A percentile compares a stretch with the other conserved stretches of the same genome.
These are phyloP conservation scores for Tetranychus urticae DNA, from an alignment of 1,140 invertebrate genomes.

Conservation along the genomic window DNA sequence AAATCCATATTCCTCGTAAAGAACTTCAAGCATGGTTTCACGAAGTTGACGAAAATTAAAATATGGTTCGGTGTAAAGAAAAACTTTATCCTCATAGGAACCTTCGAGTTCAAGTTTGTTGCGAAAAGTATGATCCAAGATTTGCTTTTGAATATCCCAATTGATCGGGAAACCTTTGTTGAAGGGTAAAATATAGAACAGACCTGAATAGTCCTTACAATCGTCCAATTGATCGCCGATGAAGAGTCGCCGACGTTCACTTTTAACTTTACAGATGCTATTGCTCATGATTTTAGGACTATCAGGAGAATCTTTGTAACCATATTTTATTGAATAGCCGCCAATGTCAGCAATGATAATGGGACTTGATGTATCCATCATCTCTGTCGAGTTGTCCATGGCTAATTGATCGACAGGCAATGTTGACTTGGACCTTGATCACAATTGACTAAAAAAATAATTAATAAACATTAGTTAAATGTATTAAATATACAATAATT, in stretches of 20 bases:
- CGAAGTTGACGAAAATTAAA: constrained; percentile 81
- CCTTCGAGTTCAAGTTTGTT: constrained; percentile 18
- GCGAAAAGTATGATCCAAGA: constrained; percentile 84
- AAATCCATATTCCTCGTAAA: constrained; percentile 94
- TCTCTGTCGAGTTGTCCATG: too few relatives aligned
- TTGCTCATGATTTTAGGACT: constrained; percentile 66
- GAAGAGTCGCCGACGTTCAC: constrained; percentile 71
- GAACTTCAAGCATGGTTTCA: constrained; percentile 77
- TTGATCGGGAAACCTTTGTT: constrained; percentile 87
- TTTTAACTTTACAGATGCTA: constrained; percentile 93
- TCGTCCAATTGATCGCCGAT: constrained; percentile 79
- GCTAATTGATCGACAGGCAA: too few relatives aligned
- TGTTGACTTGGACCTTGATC: too few relatives aligned
- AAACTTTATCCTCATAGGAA: neutral
- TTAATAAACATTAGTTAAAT: too few relatives aligned
- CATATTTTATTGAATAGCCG: constrained; percentile 56
- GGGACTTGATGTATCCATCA: neutral
- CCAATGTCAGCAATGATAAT: constrained; percentile 55
- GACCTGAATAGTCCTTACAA: constrained; percentile 74
- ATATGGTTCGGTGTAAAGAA: constrained; percentile 51
- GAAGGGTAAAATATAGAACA: constrained; percentile 81
- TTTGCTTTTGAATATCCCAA: constrained; percentile 72
- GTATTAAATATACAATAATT: too few relatives aligned
- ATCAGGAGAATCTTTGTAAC: constrained; percentile 36
- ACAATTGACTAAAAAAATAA: too few relatives aligned